Evolutionary conservation across 2,113 vertebrate species (phyloP), one percentile per base, ranked within the genome.

Genomic region (Python bivittatus): DNA sequence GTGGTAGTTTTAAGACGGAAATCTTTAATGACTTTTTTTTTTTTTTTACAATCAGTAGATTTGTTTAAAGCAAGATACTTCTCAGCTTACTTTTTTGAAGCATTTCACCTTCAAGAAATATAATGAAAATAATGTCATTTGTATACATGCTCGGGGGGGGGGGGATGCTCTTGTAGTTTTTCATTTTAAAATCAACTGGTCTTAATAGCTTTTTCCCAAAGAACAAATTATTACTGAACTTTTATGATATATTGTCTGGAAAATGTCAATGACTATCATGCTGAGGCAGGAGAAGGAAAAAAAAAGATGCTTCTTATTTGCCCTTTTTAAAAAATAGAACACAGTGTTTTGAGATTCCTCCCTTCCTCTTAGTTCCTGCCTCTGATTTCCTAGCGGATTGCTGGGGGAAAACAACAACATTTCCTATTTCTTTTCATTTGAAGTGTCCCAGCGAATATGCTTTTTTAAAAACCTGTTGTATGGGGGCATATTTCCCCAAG

Each of bases 31-130:
- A 1, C 83, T 53, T 2, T 92, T 88, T 68, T 17, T n/a, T 53
- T 2, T 92, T 88, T 1, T 94, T 92, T 92, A 44, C 6, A 86
- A 25, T 48, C 29, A 22, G 0, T 85, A 88, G 7, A 88, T 52
- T n/a, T 5, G 29, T 90, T 83, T 27, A 84, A 83, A 27, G 12
- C 15, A 85, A 12, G 44, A 9, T 1, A 13, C 0, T 27, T 93
- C 33, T 68, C 9, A 6, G 88, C 92, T 93, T 95, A 38, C 88
- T 22, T 42, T 92, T 6, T 87, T 90, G 93, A 79, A 42, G 29
- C 84, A 11, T 91, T 94, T 27, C 6, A 86, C 7, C 85, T 61
- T 52, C 38, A 92, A 15, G 86, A 53, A 91, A 91, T 90, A 38
- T 10, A 10, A 0, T 89, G 42, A 90, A 72, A 91, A 12, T 57